phyloP scores from a whole-genome alignment of 2,888 invertebrate species.

The Dendrolimus houi region DNA sequence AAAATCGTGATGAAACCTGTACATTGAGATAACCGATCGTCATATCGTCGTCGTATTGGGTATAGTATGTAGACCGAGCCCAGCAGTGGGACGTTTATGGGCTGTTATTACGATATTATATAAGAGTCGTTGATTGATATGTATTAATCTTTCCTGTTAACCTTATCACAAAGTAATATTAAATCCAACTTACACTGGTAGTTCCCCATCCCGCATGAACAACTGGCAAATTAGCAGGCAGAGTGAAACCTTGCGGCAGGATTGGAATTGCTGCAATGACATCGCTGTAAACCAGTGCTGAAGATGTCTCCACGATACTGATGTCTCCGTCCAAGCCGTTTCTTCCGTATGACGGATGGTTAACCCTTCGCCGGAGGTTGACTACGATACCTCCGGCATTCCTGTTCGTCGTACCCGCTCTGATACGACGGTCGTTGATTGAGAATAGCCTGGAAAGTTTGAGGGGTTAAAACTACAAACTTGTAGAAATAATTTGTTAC shows the following conservation, averaged over 20 bases:
- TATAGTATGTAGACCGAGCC: no score
- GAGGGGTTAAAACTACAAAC: no score
- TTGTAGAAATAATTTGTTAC: no score
- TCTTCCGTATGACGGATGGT: slow-evolving; percentile 34
- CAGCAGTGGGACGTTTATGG: no score
- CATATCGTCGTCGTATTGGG: no score
- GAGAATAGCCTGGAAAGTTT: slow-evolving; percentile 19
- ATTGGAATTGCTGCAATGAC: slow-evolving; percentile 17
- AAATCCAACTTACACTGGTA: slow-evolving; percentile 19
- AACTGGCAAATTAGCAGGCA: slow-evolving; percentile 21
- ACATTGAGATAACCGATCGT: no score
- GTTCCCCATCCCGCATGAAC: slow-evolving; percentile 27
- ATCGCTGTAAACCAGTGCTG: slow-evolving; percentile 11
- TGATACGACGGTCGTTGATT: slow-evolving; percentile 28
- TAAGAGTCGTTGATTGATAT: no score
- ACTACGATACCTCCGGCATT: slow-evolving; percentile 36
- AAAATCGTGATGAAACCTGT: no score
- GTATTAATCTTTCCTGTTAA: no score
- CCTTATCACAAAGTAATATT: no score
- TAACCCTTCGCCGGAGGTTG: slow-evolving; percentile 15
- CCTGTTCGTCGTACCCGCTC: slow-evolving; percentile 40
- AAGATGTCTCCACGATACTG: slow-evolving; percentile 21
- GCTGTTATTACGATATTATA: no score
- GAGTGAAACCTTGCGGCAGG: slow-evolving; percentile 6
- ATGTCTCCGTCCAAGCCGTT: slow-evolving; percentile 34